Conservation (phyloP, 2,888 invertebrate species). For the Ernsta delagoae region DNA sequence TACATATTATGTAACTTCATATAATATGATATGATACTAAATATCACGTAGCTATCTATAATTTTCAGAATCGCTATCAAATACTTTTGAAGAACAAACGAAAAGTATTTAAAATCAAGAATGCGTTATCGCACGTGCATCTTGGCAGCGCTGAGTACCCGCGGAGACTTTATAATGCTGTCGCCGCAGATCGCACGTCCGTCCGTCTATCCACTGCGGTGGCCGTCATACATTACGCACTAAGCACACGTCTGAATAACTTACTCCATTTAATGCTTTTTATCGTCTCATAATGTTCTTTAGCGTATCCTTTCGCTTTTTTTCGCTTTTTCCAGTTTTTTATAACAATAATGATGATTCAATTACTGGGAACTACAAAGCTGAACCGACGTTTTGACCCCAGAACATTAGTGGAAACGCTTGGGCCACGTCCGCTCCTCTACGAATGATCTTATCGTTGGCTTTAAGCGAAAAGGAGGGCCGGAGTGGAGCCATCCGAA, state of each 20-base stretch:
- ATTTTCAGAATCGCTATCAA: not conserved
- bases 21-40: too few relatives aligned
- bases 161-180: slow-evolving; percentile 63
- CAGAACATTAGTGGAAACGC: not conserved
- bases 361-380: slow-evolving; percentile 3
- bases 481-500: slow-evolving; percentile 61
- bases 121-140: slow-evolving; percentile 73
- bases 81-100: slow-evolving; percentile 23
- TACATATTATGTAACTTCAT: too few relatives aligned
- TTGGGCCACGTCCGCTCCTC: slow-evolving; percentile 14
- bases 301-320: too few relatives aligned
- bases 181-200: slow-evolving; percentile 61
- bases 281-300: too few relatives aligned
- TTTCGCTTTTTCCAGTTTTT: too few relatives aligned
- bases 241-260: slow-evolving; percentile 54
- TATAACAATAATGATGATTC: not conserved
- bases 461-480: slow-evolving; percentile 59
- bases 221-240: slow-evolving; percentile 62
- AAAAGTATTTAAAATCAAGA: slow-evolving; percentile 37
- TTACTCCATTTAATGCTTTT: slow-evolving; percentile 40
- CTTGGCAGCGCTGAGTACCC: slow-evolving; percentile 53
- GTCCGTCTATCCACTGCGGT: slow-evolving; percentile 57
- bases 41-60: not conserved
- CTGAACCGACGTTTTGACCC: slow-evolving; percentile 7
- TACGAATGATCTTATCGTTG: slow-evolving; percentile 61